Base-by-base conservation (phyloP, 2,888 invertebrate species). In the Ormyrus rosae region DNA sequence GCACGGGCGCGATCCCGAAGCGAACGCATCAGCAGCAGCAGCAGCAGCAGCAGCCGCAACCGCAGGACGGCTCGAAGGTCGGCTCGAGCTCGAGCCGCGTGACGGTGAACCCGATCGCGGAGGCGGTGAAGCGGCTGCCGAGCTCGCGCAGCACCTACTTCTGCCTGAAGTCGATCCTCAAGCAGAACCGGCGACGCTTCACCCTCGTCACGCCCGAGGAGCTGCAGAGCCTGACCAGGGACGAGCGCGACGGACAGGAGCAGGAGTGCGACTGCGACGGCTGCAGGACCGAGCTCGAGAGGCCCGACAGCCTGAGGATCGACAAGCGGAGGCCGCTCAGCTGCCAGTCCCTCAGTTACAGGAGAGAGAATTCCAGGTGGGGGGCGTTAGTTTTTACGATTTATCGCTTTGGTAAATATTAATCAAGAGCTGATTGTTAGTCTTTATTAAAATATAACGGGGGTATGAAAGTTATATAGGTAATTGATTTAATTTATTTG, bases 131-230 rank as follows among this genome's bases (percentile, higher is more conserved):
- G 19, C 85, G 84, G 10, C 83, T 87, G 11, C 86, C 89, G 0
- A 84, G 82, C 11, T 90, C 90, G 4, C 88, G 86, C 55, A 82
- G 78, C 11, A 90, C 90, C 7, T 89, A 90, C 63, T 87, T 88
- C 73, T 90, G 90, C 74, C 82, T 90, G 1, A 90, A 89, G 76
- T 90, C 90, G 9, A 90, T 90, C n/a, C 83, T 90, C 1, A 90
- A 89, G 69, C 89, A 88, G 81, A 89, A 90, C 58, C 86, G 86
- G 4, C 83, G 90, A 5, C 83, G 90, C 2, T 90, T 89, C 70
- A 90, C 90, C 0, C 79, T 89, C 11, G 88, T 90, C 7, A 89
- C 89, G 2, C 86, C 89, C 0, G 85, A 85, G 50, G 85, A 85
- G 60, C 78, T 85, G 1, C 83, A 84, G 61, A 80, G 80, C 45